A percentile compares a stretch with the other conserved stretches of the same genome.
phyloP scores from a whole-genome alignment of 2,888 invertebrate genomes.

The Teleiodes luculella region DNA sequence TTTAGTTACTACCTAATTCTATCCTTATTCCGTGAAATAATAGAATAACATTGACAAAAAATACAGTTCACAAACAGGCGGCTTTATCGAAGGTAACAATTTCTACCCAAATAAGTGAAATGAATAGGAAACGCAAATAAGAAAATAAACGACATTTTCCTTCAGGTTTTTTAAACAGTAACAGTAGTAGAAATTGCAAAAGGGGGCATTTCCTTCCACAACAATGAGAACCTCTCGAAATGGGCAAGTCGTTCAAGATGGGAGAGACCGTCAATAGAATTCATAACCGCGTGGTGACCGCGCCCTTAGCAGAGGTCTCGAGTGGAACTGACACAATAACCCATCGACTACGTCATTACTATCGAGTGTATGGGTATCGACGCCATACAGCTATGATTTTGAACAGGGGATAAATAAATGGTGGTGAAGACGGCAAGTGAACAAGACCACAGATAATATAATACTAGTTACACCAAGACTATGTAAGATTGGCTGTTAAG shows the following conservation, averaged over 20 bases:
- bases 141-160: no score
- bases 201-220: background rate
- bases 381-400: background rate
- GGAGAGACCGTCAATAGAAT: background rate
- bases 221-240: background rate
- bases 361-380: constrained; percentile 26
- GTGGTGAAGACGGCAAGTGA: background rate
- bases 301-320: constrained; percentile 14
- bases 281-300: no score
- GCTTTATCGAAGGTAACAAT: no score
- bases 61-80: no score
- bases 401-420: background rate
- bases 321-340: constrained; percentile 31
- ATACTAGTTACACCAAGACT: no score
- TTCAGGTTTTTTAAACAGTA: no score
- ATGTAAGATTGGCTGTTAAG: background rate
- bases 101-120: no score
- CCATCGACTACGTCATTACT: constrained; percentile 37
- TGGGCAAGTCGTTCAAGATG: background rate
- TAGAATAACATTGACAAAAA: no score
- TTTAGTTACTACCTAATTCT: no score
- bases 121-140: no score
- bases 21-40: no score
- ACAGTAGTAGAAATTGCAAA: background rate
- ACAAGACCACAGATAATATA: no score